Base-by-base conservation (phyloP, 2,888 invertebrate genomes). In the Nasonia oneida region DNA sequence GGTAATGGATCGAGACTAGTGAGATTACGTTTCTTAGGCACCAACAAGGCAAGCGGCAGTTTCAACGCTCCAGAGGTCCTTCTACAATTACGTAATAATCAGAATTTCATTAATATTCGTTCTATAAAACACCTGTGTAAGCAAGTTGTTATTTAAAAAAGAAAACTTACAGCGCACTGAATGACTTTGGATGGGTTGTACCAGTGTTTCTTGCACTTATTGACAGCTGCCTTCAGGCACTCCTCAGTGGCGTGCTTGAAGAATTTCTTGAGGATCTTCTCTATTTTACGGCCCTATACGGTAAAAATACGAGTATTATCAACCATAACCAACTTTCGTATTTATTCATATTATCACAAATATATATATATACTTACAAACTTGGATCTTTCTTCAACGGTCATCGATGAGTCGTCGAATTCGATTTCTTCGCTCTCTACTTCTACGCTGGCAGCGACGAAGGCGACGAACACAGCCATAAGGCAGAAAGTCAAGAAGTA, bases 181-280 rank as follows among this genome's bases (percentile, higher is more conserved):
- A 84, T 67, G 1, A 80, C 53, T 80, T 79, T 79, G 42, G 74
- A 2, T 0, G 84, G 84, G 4, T 74, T 84, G 50, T 74, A 39
- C 84, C 84, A 84, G 37, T 79, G n/a, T 18, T 79, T 79, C 47
- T 79, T 79, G 74, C 84, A 84, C 18, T 84, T 84, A 1, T 57
- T 23, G 10, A 29, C 74, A 18, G 84, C 79, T 18, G 14, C 33
- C 15, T 75, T 75, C 10, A 84, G 64, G 6, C 84, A 84, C 0
- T 39, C 39, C 18, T 84, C 53, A 23, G 33, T 37, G 5, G 53
- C 67, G 15, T 67, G 12, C 18, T 74, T 79, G 53, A 79, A 84
- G 39, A 67, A 23, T 67, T 79, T 79, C 29, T 75, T 61, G 6
- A 61, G 18, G 6, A 61, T 61, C 2, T 61, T 61, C 57, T n/a